phyloP scores from a whole-genome alignment of 2,888 invertebrate species.

The Pterobdella sp. region DNA sequence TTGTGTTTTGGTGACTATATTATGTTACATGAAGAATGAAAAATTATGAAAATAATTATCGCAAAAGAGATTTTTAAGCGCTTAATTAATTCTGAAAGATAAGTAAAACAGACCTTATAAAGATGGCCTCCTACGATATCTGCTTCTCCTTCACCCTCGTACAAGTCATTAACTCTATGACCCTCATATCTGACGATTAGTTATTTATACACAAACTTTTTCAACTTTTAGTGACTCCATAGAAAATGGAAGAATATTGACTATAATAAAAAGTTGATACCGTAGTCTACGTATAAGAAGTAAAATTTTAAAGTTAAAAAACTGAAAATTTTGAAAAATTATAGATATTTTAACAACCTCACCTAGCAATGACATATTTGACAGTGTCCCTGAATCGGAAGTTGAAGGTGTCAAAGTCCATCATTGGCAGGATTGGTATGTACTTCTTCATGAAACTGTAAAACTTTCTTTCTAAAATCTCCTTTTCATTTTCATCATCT shows the following conservation, averaged over 20 bases:
- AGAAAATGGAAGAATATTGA: no score
- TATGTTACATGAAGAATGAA: no score
- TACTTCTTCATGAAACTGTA: background rate
- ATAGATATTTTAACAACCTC: background rate
- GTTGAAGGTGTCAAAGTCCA: conserved; percentile 2
- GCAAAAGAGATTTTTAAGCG: no score
- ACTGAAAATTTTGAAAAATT: background rate
- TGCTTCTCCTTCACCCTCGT: conserved; percentile 48
- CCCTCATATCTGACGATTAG: conserved; percentile 50
- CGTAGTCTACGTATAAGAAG: no score
- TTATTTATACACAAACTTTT: no score
- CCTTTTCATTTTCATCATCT: background rate
- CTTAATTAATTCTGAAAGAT: no score
- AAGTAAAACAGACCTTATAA: conserved; percentile 44
- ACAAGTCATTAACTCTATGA: conserved; percentile 46
- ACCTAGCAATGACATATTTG: background rate
- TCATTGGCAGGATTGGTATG: background rate
- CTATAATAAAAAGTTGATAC: no score
- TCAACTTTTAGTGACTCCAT: no score
- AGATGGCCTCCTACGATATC: conserved; percentile 46
- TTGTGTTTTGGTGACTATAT: no score
- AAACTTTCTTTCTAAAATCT: background rate
- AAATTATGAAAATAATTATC: no score
- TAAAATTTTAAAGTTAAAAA: background rate
- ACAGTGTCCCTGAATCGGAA: conserved; percentile 8